Evolutionary conservation across 2,113 vertebrate species (phyloP).

Genomic region (Saguinus midas): DNA sequence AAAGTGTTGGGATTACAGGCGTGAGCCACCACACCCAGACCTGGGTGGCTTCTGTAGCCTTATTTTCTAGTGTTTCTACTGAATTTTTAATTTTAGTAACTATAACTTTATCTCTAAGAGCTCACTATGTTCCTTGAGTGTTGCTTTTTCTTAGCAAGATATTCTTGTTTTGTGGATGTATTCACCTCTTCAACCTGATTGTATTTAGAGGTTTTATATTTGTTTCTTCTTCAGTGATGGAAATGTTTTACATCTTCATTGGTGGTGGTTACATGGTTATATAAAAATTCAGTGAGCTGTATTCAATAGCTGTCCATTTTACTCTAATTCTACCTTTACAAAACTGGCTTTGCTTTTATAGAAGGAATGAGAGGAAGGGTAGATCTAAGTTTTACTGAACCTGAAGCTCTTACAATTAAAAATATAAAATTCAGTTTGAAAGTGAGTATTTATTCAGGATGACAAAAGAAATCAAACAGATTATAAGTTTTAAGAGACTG

Average conservation of each 20-base stretch:
- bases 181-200: not conserved
- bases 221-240: not conserved
- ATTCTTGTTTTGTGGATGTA: not conserved
- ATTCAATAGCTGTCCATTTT: not conserved
- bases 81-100: not conserved
- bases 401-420: not conserved
- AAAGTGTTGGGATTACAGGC: too few species aligned
- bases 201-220: not conserved
- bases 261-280: not conserved
- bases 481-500: not conserved
- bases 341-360: not conserved
- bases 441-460: conserved; percentile 2
- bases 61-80: not conserved
- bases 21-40: too few species aligned
- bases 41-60: not conserved
- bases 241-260: not conserved
- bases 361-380: not conserved
- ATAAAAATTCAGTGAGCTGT: not conserved
- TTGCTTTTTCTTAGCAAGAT: not conserved
- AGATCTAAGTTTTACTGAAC: not conserved
- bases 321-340: not conserved
- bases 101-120: not conserved
- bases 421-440: conserved; percentile 23
- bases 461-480: conserved; percentile 14
- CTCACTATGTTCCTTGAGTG: not conserved